Base-by-base conservation (phyloP, 2,797 vertebrate genomes). In the Crossoptilon crossoptilon region DNA sequence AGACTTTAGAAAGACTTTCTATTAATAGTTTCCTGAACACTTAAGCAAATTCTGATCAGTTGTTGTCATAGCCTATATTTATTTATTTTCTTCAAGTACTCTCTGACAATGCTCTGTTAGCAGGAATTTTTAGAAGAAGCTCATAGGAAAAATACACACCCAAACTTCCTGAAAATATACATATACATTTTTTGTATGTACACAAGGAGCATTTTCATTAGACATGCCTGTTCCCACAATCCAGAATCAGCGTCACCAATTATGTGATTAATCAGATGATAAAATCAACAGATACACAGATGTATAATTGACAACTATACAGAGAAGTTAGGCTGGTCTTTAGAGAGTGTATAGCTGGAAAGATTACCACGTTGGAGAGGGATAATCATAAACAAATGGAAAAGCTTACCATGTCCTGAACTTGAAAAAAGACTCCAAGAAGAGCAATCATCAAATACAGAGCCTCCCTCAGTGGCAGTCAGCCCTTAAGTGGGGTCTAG, bases 51-150 rank as follows among this genome's bases (percentile, higher is more conserved):
- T 85, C 16, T 76, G 11, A 58, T 95, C 64, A 88, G 37, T 59
- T 90, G 39, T 89, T n/a, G 24, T 18, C 51, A 48, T 60, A 59
- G 59, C 81, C 48, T 85, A 35, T 56, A 84, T 78, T 35, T 81
- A 7, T 31, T 85, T 82, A 79, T 86, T 95, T 90, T 78, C 43
- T 87, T 72, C 43, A 60, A 60, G 26, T 76, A 72, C 39, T 33
- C 35, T 91, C 59, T 95, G 87, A 84, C 73, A 56, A 27, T 29
- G 27, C 10, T 75, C 39, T 92, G 26, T 39, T 73, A 81, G 23
- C 62, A 29, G 31, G 9, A 89, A 78, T 48, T 43, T 83, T 91
- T 88, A 84, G 51, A 81, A 91, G 84, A 93, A 81, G 19, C 13
- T 67, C 15, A 31, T 35, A 72, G 0, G 2, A 74, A 86, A 94